A percentile compares a stretch with the other conserved stretches of the same genome.
Evolutionary conservation across 2,888 invertebrate species (phyloP).

Genomic region (Apotomis betuletana): DNA sequence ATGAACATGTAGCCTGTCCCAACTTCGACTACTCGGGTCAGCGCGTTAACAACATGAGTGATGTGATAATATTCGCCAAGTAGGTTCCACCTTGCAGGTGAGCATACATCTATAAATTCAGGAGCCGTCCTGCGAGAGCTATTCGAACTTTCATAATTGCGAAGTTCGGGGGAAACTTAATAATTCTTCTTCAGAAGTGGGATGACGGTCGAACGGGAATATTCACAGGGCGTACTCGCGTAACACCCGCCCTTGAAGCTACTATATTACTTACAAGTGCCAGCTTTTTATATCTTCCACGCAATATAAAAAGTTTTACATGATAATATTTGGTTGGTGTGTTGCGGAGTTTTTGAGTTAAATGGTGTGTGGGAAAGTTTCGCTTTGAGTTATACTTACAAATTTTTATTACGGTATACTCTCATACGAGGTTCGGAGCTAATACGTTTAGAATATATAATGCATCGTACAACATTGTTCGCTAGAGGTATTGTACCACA

Average conservation of each 20-base stretch:
- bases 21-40: conserved; percentile 35
- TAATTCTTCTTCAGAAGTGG: conserved; percentile 83
- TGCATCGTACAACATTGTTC: conserved; percentile 5
- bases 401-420: conserved; percentile 15
- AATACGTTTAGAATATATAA: conserved; percentile 16
- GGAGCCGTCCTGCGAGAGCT: conserved; percentile 80
- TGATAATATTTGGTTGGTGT: conserved; percentile 40
- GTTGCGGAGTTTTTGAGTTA: conserved; percentile 39
- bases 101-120: conserved; percentile 83
- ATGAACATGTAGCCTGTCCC: conserved; percentile 36
- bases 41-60: conserved; percentile 39
- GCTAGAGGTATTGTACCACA: conserved; percentile 21
- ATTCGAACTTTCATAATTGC: conserved; percentile 84
- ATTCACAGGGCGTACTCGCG: conserved; percentile 78
- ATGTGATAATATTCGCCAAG: conserved; percentile 37
- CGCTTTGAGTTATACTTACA: conserved; percentile 31
- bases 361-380: conserved; percentile 38
- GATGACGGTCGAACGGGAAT: conserved; percentile 80
- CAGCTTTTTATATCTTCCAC: conserved; percentile 61
- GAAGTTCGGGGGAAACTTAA: conserved; percentile 82
- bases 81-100: conserved; percentile 51
- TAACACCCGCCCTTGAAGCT: conserved; percentile 70
- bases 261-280: conserved; percentile 63
- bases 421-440: conserved; percentile 12
- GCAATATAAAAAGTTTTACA: conserved; percentile 41